phyloP scores from a whole-genome alignment of 1,140 invertebrate species.

The Parapsyche elsis region DNA sequence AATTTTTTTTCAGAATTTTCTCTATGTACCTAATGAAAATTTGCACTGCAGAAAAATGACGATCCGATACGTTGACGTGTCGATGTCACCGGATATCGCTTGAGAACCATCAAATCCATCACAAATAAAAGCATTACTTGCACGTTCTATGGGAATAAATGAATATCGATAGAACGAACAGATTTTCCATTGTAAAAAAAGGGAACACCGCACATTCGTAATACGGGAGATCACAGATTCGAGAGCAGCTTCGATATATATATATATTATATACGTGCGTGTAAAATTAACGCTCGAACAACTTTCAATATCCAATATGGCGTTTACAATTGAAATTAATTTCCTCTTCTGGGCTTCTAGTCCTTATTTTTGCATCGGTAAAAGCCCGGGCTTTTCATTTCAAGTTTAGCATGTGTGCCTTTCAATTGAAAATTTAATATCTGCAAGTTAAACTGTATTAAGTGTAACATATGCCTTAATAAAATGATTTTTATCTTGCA shows the following conservation, averaged over 20 bases:
- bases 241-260: background rate
- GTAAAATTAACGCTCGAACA: constrained; percentile 22
- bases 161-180: background rate
- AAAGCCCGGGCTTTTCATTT: too few relatives aligned
- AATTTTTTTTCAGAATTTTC: too few relatives aligned
- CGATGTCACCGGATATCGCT: constrained; percentile 25
- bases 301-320: constrained; percentile 29
- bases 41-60: too few relatives aligned
- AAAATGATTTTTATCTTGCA: too few relatives aligned
- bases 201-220: background rate
- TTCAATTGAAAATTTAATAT: too few relatives aligned
- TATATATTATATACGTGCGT: background rate
- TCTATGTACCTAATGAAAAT: too few relatives aligned
- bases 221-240: background rate
- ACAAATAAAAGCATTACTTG: constrained; percentile 1
- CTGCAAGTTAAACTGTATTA: too few relatives aligned
- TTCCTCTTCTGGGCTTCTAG: background rate
- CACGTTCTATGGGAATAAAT: too few relatives aligned
- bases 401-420: too few relatives aligned
- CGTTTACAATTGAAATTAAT: constrained; percentile 21
- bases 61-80: too few relatives aligned
- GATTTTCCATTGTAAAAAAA: background rate
- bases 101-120: constrained; percentile 33
- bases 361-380: too few relatives aligned
- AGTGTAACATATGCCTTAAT: too few relatives aligned